A percentile compares a stretch with the other conserved stretches of the same genome.
Evolutionary conservation across 2,113 vertebrate species (phyloP).

Genomic region (Bujurquina vittata): DNA sequence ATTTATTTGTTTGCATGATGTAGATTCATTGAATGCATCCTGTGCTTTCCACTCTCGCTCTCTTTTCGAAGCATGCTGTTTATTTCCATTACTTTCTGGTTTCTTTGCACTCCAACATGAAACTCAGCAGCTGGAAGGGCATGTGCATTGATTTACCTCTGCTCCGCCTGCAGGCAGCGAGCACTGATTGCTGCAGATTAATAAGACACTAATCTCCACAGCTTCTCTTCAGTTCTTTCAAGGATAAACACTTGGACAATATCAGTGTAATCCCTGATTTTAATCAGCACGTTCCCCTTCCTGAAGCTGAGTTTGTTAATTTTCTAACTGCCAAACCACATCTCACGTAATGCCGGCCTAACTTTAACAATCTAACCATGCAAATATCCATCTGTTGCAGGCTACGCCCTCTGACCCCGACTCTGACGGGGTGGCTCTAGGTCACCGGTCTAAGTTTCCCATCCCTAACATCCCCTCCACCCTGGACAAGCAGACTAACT

Average conservation of each 20-base stretch:
- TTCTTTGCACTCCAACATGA: constrained; percentile 17
- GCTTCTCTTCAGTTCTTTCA: constrained; percentile 2
- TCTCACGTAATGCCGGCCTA: constrained; percentile 19
- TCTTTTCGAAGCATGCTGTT: constrained; percentile 47
- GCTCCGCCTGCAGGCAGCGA: constrained; percentile 16
- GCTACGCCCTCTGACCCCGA: constrained; percentile 87
- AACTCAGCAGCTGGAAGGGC: constrained; percentile 50
- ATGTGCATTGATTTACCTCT: constrained; percentile 37
- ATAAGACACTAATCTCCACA: constrained; percentile 35
- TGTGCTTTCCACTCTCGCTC: constrained; percentile 6
- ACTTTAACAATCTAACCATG: constrained; percentile 59
- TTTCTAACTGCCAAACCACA: constrained; percentile 5
- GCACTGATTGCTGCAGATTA: constrained; percentile 27
- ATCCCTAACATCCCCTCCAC: constrained; percentile 94
- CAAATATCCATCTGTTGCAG: constrained; percentile 84
- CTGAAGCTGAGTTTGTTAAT: constrained; percentile 39
- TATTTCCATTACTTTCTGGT: constrained; percentile 4
- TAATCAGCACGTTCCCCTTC: constrained; percentile 13
- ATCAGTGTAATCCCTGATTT: constrained; percentile 10
- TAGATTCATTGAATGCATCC: constrained; percentile 4
- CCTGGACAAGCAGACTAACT: constrained; percentile 99
- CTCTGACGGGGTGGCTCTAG: constrained; percentile 88
- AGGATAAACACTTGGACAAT: neutral
- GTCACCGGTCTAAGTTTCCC: constrained; percentile 93
- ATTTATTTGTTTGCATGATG: constrained; percentile 32